phyloP scores from a whole-genome alignment of 1,140 invertebrate species.

The Venturia canescens region DNA sequence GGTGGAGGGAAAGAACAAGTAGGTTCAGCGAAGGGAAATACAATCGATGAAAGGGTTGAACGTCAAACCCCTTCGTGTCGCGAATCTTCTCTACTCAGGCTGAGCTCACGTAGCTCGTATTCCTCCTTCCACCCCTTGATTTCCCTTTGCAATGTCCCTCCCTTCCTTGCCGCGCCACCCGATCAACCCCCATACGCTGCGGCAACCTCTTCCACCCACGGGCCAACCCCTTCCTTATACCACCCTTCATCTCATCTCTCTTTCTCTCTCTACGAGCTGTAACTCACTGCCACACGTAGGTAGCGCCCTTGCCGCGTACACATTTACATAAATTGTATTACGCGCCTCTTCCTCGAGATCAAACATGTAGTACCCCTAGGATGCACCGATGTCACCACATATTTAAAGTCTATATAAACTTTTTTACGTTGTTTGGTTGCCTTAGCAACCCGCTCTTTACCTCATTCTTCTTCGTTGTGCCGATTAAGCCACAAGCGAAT shows the following conservation, averaged over 20 bases:
- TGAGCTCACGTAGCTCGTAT: slow-evolving; percentile 53
- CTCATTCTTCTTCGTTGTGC: too few species aligned
- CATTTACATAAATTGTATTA: slow-evolving; percentile 79
- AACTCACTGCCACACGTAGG: slow-evolving; percentile 75
- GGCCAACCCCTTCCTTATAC: slow-evolving; percentile 41
- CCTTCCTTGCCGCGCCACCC: slow-evolving; percentile 61
- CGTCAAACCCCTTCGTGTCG: slow-evolving; percentile 75
- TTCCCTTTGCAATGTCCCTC: slow-evolving; percentile 53
- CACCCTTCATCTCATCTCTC: slow-evolving; percentile 54
- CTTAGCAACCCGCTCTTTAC: too few species aligned
- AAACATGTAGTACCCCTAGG: too few species aligned
- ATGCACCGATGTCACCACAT: too few species aligned
- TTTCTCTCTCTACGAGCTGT: slow-evolving; percentile 65
- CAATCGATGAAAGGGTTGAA: slow-evolving; percentile 77
- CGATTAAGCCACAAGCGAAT: too few species aligned
- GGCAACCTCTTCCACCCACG: slow-evolving; percentile 48
- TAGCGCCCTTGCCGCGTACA: slow-evolving; percentile 76
- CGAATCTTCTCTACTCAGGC: slow-evolving; percentile 65
- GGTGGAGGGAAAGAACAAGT: slow-evolving; percentile 51
- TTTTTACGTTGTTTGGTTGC: too few species aligned
- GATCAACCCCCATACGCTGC: slow-evolving; percentile 43
- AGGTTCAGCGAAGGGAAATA: slow-evolving; percentile 72
- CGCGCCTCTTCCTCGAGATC: too few species aligned
- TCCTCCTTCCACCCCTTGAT: slow-evolving; percentile 39
- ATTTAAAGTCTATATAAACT: too few species aligned